phyloP scores from a whole-genome alignment of 2,888 invertebrate genomes.

The Arge pagana region DNA sequence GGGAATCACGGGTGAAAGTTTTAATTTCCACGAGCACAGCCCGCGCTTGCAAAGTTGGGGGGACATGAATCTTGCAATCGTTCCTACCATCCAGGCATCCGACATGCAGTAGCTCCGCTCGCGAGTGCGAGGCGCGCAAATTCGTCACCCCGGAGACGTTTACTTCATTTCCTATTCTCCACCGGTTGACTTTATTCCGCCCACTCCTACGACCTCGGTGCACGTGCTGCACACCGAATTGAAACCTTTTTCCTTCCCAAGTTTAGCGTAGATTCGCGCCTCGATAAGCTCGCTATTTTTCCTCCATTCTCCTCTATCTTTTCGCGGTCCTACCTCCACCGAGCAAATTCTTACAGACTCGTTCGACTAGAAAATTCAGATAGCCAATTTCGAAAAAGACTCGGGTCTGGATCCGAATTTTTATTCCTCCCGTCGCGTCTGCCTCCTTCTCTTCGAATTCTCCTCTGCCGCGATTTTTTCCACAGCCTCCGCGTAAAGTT shows the following conservation, averaged over 20 bases:
- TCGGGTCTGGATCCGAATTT: too few relatives aligned
- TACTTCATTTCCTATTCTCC: conserved; percentile 25
- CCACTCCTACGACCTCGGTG: conserved; percentile 4
- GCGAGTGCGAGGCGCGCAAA: conserved; percentile 14
- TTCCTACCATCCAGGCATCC: conserved; percentile 4
- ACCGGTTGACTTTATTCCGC: conserved; percentile 14
- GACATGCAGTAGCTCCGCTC: conserved; percentile 1
- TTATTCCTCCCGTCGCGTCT: too few relatives aligned
- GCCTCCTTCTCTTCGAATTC: too few relatives aligned
- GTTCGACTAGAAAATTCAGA: too few relatives aligned
- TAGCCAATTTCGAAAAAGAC: too few relatives aligned
- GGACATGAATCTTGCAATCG: conserved; percentile 20
- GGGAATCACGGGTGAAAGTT: conserved; percentile 8
- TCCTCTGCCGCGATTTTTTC: too few relatives aligned
- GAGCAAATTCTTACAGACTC: too few relatives aligned
- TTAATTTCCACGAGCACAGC: conserved; percentile 9
- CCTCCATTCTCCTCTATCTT: too few relatives aligned
- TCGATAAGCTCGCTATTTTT: too few relatives aligned
- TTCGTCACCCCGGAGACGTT: conserved; percentile 25
- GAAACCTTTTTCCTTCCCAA: conserved; percentile 6
- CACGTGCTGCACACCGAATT: conserved; percentile 13
- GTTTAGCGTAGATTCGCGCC: conserved; percentile 11
- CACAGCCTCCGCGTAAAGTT: too few relatives aligned
- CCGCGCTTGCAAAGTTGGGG: conserved; percentile 4
- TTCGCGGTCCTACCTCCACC: too few relatives aligned